Conservation (phyloP, 2,797 vertebrate genomes). For the Tapirus indicus region DNA sequence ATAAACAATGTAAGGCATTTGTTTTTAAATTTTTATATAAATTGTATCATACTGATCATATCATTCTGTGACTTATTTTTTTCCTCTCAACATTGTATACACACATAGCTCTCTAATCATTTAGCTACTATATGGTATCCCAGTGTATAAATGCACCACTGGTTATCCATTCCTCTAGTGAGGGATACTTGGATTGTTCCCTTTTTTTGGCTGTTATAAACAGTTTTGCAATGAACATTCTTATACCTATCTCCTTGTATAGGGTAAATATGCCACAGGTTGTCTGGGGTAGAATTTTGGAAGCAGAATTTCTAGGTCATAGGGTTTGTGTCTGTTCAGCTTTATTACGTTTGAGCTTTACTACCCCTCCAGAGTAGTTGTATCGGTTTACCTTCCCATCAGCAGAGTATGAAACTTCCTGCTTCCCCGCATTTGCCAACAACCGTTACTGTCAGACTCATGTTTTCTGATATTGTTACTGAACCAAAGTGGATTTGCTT, state of each 20-base stretch:
- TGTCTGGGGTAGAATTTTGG: background rate
- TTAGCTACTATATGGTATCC: background rate
- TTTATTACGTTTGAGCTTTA: background rate
- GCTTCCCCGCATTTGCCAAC: background rate
- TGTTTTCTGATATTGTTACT: too few species aligned
- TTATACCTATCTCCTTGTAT: background rate
- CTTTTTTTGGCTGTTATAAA: background rate
- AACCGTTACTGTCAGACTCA: background rate
- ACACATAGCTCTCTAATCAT: background rate
- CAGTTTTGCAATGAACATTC: background rate
- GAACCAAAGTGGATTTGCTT: too few species aligned
- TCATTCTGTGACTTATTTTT: background rate
- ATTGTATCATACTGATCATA: background rate
- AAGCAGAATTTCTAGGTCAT: background rate
- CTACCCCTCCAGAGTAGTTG: background rate
- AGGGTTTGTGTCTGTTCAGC: background rate
- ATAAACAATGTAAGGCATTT: background rate
- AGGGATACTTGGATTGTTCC: background rate
- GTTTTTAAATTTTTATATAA: background rate
- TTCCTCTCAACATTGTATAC: background rate
- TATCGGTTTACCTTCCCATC: background rate
- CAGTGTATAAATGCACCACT: background rate
- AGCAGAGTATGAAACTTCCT: background rate
- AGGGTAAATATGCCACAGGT: background rate
- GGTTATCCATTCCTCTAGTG: background rate